Conservation (phyloP, 2,113 vertebrate genomes). For the Oxyruncus cristatus region DNA sequence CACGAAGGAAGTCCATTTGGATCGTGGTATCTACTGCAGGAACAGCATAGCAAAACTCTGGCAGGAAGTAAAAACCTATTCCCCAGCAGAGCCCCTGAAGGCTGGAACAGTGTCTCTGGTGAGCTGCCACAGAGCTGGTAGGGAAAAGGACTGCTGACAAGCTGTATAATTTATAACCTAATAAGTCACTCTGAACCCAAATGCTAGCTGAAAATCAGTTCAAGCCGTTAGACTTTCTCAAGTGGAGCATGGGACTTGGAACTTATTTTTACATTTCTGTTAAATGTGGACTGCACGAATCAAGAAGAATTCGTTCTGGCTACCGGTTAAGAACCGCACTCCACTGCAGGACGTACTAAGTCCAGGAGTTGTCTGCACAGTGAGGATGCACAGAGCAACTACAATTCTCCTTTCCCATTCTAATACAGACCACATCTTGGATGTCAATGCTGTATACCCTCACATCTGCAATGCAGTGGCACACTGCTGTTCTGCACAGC, state of each 20-base stretch:
- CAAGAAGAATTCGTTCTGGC: neutral
- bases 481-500: neutral
- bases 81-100: neutral
- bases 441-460: fast-evolving
- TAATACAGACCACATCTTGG: neutral
- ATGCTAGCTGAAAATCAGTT: neutral
- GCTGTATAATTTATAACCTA: neutral
- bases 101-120: neutral
- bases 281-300: neutral
- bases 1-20: neutral
- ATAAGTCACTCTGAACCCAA: neutral
- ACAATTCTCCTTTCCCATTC: neutral
- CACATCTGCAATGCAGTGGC: neutral
- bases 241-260: neutral
- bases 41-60: neutral
- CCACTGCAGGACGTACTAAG: neutral
- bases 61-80: neutral
- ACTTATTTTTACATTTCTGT: neutral
- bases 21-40: neutral
- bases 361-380: neutral
- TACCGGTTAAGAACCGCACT: neutral
- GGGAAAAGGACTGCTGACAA: neutral
- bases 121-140: neutral
- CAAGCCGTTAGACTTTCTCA: neutral
- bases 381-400: neutral